These are phyloP conservation scores for Phengaris arion DNA, from an alignment of 2,888 invertebrate genomes.

Conservation along the genomic window DNA sequence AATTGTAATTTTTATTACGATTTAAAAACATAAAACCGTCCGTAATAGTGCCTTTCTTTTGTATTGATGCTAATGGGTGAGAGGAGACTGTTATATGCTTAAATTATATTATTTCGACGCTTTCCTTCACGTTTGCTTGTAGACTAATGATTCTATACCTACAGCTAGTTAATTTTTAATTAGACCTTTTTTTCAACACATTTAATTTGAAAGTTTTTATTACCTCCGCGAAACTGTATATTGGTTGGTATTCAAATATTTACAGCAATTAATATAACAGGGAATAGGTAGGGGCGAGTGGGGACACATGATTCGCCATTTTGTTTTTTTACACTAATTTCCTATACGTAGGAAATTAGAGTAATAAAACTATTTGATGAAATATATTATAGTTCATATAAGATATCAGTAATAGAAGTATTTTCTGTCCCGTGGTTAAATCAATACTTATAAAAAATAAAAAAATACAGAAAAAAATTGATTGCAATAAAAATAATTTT, in stretches of 20 bases:
- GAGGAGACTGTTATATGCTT: constrained; percentile 11
- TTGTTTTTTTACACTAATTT: too few relatives aligned
- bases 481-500: too few relatives aligned
- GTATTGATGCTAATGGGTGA: constrained; percentile 26
- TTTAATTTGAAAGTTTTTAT: neutral
- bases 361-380: too few relatives aligned
- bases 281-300: too few relatives aligned
- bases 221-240: neutral
- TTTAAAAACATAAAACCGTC: constrained; percentile 22
- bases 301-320: too few relatives aligned
- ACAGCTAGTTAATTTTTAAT: constrained; percentile 18
- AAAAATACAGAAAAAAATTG: too few relatives aligned
- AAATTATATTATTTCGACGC: constrained; percentile 14
- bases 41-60: constrained; percentile 26
- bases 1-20: constrained; percentile 34
- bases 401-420: too few relatives aligned
- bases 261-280: neutral
- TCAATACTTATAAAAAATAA: too few relatives aligned
- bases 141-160: neutral
- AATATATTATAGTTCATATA: too few relatives aligned
- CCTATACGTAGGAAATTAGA: too few relatives aligned
- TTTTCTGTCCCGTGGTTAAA: too few relatives aligned
- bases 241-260: neutral
- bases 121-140: neutral
- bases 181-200: neutral